Percentiles rank a stretch among this genome's conserved stretches.
Evolutionary conservation across 2,113 vertebrate genomes (phyloP).

Genomic region (Sakesphorus luctuosus): DNA sequence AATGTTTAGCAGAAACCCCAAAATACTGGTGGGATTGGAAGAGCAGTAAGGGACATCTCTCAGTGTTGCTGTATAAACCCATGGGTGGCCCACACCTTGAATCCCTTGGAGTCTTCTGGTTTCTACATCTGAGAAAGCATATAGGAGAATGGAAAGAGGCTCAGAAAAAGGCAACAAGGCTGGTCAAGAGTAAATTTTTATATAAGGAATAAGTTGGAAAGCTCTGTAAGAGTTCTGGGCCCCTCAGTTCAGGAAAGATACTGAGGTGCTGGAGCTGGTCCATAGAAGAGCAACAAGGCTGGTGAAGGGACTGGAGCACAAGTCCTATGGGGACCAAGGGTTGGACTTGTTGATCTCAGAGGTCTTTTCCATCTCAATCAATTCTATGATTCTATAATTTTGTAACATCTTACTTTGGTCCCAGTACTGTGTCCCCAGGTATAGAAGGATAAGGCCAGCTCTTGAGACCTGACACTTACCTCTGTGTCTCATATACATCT

Average conservation of each 20-base stretch:
- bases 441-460: background rate
- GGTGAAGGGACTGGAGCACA: too few relatives aligned
- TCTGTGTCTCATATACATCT: background rate
- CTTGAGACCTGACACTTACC: background rate
- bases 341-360: too few relatives aligned
- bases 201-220: background rate
- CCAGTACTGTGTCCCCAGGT: background rate
- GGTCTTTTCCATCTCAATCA: background rate
- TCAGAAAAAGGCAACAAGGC: background rate
- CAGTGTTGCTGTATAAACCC: background rate
- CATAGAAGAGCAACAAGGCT: too few relatives aligned
- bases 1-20: background rate
- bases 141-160: background rate
- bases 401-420: background rate
- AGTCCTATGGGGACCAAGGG: too few relatives aligned
- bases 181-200: background rate
- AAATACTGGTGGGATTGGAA: background rate
- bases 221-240: background rate
- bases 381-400: background rate
- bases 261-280: too few relatives aligned
- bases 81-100: background rate
- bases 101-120: background rate
- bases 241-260: too few relatives aligned
- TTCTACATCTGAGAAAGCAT: background rate
- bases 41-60: background rate